These are phyloP conservation scores for Varanus salvator DNA, from an alignment of 2,113 vertebrate species.

Conservation along the genomic window DNA sequence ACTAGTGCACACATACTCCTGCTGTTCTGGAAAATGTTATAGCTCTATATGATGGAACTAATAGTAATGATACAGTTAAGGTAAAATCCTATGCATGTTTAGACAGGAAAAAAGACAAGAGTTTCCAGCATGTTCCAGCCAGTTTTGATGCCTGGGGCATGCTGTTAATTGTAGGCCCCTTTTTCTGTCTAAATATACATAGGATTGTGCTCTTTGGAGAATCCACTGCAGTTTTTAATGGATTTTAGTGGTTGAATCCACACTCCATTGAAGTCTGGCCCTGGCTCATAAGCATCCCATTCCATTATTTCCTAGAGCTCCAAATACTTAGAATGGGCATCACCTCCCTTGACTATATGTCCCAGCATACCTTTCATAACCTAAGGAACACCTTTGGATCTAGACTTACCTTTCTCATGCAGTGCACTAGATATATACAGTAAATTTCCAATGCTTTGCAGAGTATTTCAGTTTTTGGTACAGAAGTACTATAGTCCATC, in stretches of 20 bases:
- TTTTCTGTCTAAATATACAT: too few species aligned
- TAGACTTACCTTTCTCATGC: background rate
- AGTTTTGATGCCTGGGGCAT: too few species aligned
- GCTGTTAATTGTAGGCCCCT: too few species aligned
- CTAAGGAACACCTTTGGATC: background rate
- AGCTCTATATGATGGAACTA: background rate
- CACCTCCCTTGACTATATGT: background rate
- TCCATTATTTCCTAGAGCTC: background rate
- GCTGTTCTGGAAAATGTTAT: background rate
- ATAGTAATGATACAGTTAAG: background rate
- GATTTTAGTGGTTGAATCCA: too few species aligned
- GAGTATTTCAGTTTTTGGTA: background rate
- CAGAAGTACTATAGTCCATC: background rate
- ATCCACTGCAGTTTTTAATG: background rate
- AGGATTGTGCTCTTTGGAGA: background rate
- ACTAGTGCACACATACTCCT: background rate
- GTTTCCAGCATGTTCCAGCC: too few species aligned
- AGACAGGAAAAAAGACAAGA: too few species aligned
- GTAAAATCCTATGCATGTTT: too few species aligned
- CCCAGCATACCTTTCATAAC: background rate
- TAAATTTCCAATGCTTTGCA: background rate
- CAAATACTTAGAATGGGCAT: background rate
- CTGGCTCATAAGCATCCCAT: too few species aligned
- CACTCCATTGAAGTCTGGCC: too few species aligned
- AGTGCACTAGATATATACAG: background rate